phyloP scores from a whole-genome alignment of 2,797 vertebrate species.

The Rhinichthys osculus region DNA sequence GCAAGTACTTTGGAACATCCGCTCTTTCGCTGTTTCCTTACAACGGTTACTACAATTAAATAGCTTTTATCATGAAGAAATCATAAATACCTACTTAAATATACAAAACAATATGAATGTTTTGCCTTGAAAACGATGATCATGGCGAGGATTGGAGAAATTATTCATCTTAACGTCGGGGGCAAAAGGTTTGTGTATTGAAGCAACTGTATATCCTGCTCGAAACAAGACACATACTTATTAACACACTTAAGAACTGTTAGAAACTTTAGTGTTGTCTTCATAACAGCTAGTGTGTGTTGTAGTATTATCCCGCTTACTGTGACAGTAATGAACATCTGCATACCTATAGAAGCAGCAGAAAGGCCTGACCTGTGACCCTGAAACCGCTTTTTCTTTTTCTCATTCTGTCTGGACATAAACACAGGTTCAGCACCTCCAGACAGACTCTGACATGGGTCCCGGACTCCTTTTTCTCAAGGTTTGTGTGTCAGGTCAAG shows the following conservation, averaged over 20 bases:
- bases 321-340: not conserved
- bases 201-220: not conserved
- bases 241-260: not conserved
- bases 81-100: not conserved
- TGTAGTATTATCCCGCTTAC: no score
- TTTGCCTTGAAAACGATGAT: constrained; percentile 10
- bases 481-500: constrained; percentile 72
- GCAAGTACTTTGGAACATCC: not conserved
- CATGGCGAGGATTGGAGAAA: constrained; percentile 77
- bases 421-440: constrained; percentile 89
- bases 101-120: not conserved
- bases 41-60: not conserved
- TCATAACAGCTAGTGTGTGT: not conserved
- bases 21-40: not conserved
- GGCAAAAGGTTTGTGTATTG: constrained; percentile 74
- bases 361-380: not conserved
- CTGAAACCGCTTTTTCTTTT: not conserved
- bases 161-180: constrained; percentile 86
- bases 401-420: not conserved
- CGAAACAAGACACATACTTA: constrained; percentile 52
- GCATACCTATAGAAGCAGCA: not conserved
- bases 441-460: constrained; percentile 92
- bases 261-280: not conserved
- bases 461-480: constrained; percentile 93
- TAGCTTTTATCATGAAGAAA: constrained; percentile 3